Evolutionary conservation across 2,113 vertebrate species (phyloP).

Genomic region (Notechis scutatus): DNA sequence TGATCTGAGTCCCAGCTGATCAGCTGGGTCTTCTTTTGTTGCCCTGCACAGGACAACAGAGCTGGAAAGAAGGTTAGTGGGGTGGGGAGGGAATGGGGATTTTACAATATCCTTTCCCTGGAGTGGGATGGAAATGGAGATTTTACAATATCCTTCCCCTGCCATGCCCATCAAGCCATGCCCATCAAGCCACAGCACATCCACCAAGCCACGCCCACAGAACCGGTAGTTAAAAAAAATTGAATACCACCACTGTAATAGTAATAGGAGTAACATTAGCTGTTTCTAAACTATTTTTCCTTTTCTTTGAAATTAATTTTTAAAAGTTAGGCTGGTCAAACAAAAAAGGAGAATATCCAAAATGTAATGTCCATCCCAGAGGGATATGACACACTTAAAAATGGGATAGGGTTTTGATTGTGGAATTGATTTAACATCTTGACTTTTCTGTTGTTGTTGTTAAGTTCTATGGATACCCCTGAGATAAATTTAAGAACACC

Average conservation of each 20-base stretch:
- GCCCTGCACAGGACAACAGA: too few species aligned
- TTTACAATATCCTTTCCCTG: too few species aligned
- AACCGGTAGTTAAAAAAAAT: neutral
- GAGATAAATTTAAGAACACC: neutral
- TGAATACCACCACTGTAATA: neutral
- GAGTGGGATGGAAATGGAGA: too few species aligned
- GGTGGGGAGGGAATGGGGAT: too few species aligned
- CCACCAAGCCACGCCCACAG: too few species aligned
- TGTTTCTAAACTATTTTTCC: neutral
- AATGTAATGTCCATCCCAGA: neutral
- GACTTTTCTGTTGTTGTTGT: neutral
- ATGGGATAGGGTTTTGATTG: neutral
- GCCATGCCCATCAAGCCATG: too few species aligned
- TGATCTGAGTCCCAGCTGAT: too few species aligned
- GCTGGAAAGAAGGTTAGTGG: too few species aligned
- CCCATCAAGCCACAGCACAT: too few species aligned
- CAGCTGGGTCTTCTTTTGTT: too few species aligned
- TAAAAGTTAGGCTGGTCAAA: neutral
- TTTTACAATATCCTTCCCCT: too few species aligned
- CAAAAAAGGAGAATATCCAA: neutral
- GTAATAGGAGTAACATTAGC: constrained; percentile 8
- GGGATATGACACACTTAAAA: neutral
- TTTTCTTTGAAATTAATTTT: constrained; percentile 15
- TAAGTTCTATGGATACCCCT: neutral
- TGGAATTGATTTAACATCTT: neutral